Conservation (phyloP, 1,140 invertebrate genomes). For the Aphaenogaster ashmeadi region DNA sequence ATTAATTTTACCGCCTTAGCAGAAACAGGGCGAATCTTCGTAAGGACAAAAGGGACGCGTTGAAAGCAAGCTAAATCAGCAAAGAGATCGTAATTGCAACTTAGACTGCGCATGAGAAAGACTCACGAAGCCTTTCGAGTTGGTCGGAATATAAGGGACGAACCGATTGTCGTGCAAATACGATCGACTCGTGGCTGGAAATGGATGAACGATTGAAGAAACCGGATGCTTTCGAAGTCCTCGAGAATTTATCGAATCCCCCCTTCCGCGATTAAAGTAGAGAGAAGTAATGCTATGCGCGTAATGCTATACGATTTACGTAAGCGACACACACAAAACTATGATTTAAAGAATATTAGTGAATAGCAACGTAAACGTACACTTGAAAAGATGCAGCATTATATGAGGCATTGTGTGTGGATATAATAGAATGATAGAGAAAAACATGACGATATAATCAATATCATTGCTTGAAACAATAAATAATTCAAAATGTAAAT, state of each 20-base stretch:
- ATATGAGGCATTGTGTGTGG: not conserved
- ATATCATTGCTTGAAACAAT: not conserved
- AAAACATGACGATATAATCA: constrained; percentile 6
- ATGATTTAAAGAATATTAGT: not conserved
- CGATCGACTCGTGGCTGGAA: not conserved
- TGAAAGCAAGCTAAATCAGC: constrained; percentile 74
- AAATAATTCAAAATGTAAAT: constrained; percentile 33
- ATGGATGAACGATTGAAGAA: constrained; percentile 22
- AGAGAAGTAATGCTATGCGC: not conserved
- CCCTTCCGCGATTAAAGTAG: constrained; percentile 21
- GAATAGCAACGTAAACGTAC: not conserved
- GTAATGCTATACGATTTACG: not conserved
- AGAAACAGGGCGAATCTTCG: constrained; percentile 25
- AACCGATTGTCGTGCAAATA: constrained; percentile 36
- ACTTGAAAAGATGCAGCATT: not conserved
- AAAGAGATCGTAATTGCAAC: constrained; percentile 80
- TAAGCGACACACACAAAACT: not conserved
- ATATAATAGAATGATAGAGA: not conserved
- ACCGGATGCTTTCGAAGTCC: not conserved
- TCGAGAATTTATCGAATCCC: constrained; percentile 31
- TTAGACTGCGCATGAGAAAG: constrained; percentile 72
- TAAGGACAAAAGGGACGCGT: constrained; percentile 71
- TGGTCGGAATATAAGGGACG: constrained; percentile 19
- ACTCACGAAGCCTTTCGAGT: constrained; percentile 15
- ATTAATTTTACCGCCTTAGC: constrained; percentile 37